phyloP scores from a whole-genome alignment of 2,797 vertebrate genomes.

The Trachops cirrhosus region DNA sequence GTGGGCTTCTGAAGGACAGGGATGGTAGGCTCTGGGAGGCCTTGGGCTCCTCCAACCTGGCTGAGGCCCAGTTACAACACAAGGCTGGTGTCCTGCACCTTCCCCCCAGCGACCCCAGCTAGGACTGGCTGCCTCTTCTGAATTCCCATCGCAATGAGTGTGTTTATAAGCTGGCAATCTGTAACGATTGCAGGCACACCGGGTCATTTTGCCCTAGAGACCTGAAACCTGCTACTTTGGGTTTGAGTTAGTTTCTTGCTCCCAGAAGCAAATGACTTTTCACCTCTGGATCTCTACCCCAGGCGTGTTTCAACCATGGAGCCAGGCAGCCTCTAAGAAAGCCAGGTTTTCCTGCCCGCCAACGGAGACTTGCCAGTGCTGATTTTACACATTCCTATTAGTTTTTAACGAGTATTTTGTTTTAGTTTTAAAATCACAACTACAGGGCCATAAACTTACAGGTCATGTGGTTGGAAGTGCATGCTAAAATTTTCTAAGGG shows the following conservation, averaged over 20 bases:
- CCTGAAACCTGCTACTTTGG: not conserved
- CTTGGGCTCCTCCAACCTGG: not conserved
- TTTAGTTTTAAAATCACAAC: conserved; percentile 75
- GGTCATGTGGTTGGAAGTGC: conserved; percentile 46
- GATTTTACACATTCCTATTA: conserved; percentile 71
- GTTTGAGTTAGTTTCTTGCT: not conserved
- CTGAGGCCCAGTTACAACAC: not conserved
- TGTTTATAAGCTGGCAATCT: not conserved
- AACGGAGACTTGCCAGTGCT: conserved; percentile 63
- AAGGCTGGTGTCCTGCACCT: not conserved
- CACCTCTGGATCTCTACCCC: conserved; percentile 8
- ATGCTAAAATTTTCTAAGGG: conserved; percentile 2
- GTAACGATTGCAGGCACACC: not conserved
- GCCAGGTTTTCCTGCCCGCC: conserved; percentile 53
- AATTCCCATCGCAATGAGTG: not conserved
- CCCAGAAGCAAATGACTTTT: conserved; percentile 35
- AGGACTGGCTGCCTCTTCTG: not conserved
- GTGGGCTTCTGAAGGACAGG: not conserved
- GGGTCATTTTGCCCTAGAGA: not conserved
- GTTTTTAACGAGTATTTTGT: conserved; percentile 77
- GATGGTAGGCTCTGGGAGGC: not conserved
- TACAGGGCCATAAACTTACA: conserved; percentile 58
- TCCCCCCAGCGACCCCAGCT: not conserved
- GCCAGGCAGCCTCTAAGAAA: conserved; percentile 54
- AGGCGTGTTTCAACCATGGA: conserved; percentile 37